Base-by-base conservation (phyloP, 2,113 vertebrate species). In the Atherinomorus stipes region DNA sequence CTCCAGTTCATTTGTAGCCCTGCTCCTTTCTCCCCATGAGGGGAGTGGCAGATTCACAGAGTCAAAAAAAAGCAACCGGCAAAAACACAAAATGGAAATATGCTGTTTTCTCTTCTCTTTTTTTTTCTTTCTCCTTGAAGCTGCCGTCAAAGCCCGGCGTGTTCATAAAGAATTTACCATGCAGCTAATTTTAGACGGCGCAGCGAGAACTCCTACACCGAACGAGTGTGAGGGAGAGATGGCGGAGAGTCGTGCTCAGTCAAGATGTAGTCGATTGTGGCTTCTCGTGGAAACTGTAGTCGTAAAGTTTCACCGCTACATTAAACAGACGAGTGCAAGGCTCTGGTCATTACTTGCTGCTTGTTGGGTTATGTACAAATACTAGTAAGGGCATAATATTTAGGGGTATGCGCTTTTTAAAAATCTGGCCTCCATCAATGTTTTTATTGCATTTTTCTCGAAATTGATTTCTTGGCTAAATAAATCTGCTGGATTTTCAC, bases 161-260 rank as follows among this genome's bases (percentile, higher is more conserved):
- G 57, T 91, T 90, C 88, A 92, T 93, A 87, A 92, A 92, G 85
- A 91, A 92, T 92, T 90, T 84, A 92, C 75, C 80, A 71, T 56
- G 62, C 22, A 3, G 61, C 88, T 90, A 92, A 93, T 88, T 90
- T 90, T 91, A 90, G 85, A 64, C n/a, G 7, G 4, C 8, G 52
- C 66, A 73, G 63, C 78, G 84, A 89, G 84, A 85, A 89, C 71
- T 86, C 76, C 64, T 76, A 69, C 76, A 38, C 79, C 28, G 63
- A 77, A 8, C 58, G 7, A 45, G 73, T 73, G 78, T 52, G 53
- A 49, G 68, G n/a, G 72, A 72, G 71, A 23, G 62, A 71, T 76
- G 71, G 60, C 15, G 51, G 60, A 51, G 72, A 84, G 61, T 63
- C 34, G 10, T 57, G 70, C 72, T 79, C 64, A 49, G 56, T 65